These are phyloP conservation scores for Ceyx cyanopectus DNA, from an alignment of 2,113 vertebrate genomes.

Conservation along the genomic window DNA sequence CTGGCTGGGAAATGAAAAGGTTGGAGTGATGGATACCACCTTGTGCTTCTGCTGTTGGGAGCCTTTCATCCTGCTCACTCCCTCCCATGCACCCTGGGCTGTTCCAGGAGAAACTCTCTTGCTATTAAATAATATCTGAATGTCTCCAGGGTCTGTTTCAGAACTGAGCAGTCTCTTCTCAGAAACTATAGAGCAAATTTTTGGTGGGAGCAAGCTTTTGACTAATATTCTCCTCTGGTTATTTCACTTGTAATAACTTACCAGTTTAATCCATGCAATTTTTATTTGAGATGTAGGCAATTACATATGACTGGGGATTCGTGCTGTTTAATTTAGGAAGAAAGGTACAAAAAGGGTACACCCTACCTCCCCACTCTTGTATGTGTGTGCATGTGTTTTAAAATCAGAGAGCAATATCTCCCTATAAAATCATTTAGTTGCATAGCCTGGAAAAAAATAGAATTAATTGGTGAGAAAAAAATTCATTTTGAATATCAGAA, in stretches of 20 bases:
- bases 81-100: constrained; percentile 13
- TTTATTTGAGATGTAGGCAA: constrained; percentile 22
- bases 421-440: not conserved
- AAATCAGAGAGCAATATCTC: not conserved
- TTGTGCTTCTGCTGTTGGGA: constrained; percentile 33
- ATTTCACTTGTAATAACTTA: constrained; percentile 32
- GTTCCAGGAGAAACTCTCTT: constrained; percentile 49
- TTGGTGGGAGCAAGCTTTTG: constrained; percentile 12
- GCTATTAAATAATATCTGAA: constrained; percentile 43
- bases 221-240: constrained; percentile 41
- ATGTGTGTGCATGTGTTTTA: not conserved
- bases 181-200: constrained; percentile 28
- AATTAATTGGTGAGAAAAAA: not conserved
- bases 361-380: not conserved
- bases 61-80: constrained; percentile 51
- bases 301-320: not conserved
- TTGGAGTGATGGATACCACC: constrained; percentile 64
- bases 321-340: not conserved
- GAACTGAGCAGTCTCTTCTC: not conserved
- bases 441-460: not conserved
- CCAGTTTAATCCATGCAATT: not conserved
- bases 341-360: not conserved
- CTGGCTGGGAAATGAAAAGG: constrained; percentile 60
- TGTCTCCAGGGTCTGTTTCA: constrained; percentile 42
- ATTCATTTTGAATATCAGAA: not conserved